phyloP scores from a whole-genome alignment of 2,797 vertebrate genomes.

The Avahi laniger region DNA sequence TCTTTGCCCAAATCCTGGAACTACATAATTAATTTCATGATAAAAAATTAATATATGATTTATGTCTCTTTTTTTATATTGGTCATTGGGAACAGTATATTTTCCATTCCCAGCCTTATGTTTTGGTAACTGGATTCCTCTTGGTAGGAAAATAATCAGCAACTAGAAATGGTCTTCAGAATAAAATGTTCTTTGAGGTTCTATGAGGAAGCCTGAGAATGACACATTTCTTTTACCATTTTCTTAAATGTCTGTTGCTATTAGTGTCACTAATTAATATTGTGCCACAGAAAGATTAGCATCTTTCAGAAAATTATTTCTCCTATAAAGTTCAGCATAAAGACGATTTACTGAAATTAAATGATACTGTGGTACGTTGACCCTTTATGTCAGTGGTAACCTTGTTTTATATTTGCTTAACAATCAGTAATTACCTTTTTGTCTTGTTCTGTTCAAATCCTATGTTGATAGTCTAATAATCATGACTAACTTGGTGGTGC shows the following conservation, averaged over 20 bases:
- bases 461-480: neutral
- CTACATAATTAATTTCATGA: neutral
- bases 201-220: neutral
- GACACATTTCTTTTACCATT: neutral
- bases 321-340: neutral
- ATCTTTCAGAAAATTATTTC: conserved; percentile 3
- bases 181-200: neutral
- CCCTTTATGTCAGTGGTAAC: neutral
- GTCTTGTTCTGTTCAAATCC: neutral
- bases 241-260: neutral
- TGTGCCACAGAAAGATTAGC: neutral
- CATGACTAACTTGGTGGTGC: neutral
- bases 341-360: neutral
- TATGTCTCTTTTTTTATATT: neutral
- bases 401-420: neutral
- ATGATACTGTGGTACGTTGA: neutral
- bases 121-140: neutral
- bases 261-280: neutral
- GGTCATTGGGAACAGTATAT: neutral
- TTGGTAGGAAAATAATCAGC: neutral
- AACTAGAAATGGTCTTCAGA: neutral
- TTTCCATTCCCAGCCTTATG: neutral
- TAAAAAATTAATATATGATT: neutral
- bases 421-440: neutral
- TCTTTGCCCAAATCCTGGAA: neutral